Evolutionary conservation across 1,140 invertebrate species (phyloP).

Genomic region (Heliconius congener): DNA sequence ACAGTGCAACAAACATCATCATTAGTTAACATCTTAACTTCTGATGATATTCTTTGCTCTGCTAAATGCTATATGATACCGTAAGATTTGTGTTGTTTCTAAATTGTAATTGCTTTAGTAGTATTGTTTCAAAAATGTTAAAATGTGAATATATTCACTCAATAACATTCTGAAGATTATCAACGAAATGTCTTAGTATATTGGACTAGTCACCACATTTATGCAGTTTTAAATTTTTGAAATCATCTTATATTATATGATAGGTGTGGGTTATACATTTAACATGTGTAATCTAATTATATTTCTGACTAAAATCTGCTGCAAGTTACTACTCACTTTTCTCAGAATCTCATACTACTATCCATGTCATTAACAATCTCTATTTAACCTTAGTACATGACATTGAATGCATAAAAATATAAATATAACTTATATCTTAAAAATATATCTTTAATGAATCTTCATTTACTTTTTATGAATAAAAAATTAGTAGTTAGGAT

Average conservation of each 20-base stretch:
- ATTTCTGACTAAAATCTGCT: slow-evolving; percentile 37
- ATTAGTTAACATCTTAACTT: slow-evolving; percentile 17
- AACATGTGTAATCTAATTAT: slow-evolving; percentile 30
- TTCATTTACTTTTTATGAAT: slow-evolving; percentile 34
- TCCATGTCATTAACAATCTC: slow-evolving; percentile 42
- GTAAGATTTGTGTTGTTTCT: slow-evolving; percentile 59
- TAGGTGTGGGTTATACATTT: slow-evolving; percentile 14
- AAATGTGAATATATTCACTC: slow-evolving; percentile 35
- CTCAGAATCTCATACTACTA: slow-evolving; percentile 53
- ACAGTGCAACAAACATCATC: too few species aligned
- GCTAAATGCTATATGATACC: slow-evolving; percentile 29
- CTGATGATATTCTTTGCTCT: slow-evolving; percentile 67
- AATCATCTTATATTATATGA: slow-evolving; percentile 14
- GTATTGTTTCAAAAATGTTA: slow-evolving; percentile 26
- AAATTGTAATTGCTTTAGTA: slow-evolving; percentile 48
- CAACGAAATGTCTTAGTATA: slow-evolving; percentile 67
- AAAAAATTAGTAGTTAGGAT: slow-evolving; percentile 27
- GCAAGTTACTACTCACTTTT: slow-evolving; percentile 33
- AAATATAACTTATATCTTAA: slow-evolving; percentile 31
- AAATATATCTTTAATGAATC: slow-evolving; percentile 25
- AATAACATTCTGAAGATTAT: slow-evolving; percentile 43
- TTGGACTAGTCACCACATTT: slow-evolving; percentile 67
- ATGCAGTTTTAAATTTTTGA: slow-evolving; percentile 32
- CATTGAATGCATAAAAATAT: slow-evolving; percentile 32
- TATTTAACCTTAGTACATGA: slow-evolving; percentile 39